Evolutionary conservation across 2,113 vertebrate species (phyloP).

Genomic region (Lepisosteus osseus): DNA sequence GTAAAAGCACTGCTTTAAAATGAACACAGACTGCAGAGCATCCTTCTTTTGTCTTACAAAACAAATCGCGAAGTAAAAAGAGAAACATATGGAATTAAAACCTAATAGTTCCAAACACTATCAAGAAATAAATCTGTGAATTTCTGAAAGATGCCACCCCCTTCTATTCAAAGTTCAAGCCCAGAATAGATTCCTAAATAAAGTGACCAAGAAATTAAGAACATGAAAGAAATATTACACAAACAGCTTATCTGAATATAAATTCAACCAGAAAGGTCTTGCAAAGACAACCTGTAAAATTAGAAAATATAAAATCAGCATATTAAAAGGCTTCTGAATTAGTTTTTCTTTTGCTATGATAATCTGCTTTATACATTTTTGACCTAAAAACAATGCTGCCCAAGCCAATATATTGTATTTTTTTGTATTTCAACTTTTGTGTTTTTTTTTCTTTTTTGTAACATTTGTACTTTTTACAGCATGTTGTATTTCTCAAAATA

Average conservation of each 20-base stretch:
- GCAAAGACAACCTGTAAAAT: conserved; percentile 37
- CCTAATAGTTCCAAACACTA: neutral
- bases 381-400: conserved; percentile 44
- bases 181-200: conserved; percentile 51
- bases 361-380: conserved; percentile 31
- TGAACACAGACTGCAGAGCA: conserved; percentile 30
- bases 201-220: conserved; percentile 40
- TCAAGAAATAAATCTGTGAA: neutral
- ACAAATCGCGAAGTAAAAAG: conserved; percentile 1
- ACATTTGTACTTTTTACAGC: neutral
- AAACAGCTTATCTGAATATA: conserved; percentile 49
- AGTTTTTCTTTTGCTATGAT: conserved; percentile 14
- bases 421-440: conserved; percentile 23
- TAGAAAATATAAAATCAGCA: conserved; percentile 32
- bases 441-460: conserved; percentile 27
- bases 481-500: too few relatives aligned
- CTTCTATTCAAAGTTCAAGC: conserved; percentile 21
- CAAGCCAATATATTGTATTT: conserved; percentile 38
- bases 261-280: conserved; percentile 36
- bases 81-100: conserved; percentile 4
- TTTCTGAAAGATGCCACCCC: neutral
- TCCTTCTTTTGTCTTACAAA: conserved; percentile 30
- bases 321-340: conserved; percentile 39
- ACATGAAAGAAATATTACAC: conserved; percentile 32
- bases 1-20: conserved; percentile 33